Evolutionary conservation across 2,888 invertebrate genomes (phyloP).

Genomic region (Tetanocera ferruginea): DNA sequence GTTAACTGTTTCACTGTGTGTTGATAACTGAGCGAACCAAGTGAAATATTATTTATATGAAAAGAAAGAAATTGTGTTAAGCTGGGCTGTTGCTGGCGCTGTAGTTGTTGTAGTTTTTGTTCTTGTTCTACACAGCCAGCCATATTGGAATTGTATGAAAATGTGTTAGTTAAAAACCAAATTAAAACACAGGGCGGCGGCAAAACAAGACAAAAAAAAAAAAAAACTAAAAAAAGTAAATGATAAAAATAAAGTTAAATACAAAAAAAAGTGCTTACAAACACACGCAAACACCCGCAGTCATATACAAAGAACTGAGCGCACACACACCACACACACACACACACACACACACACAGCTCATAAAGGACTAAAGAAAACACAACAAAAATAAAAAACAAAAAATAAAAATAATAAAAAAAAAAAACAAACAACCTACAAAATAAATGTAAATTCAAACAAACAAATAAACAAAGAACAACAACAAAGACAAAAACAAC

Average conservation of each 20-base stretch:
- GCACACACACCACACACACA: too few relatives aligned
- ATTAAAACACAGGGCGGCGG: not conserved
- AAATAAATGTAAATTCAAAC: not conserved
- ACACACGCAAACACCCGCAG: not conserved
- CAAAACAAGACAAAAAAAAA: not conserved
- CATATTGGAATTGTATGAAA: constrained; percentile 19
- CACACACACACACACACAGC: constrained; percentile 29
- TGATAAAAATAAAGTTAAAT: not conserved
- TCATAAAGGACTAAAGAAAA: constrained; percentile 11
- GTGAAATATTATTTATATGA: constrained; percentile 43
- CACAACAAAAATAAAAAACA: constrained; percentile 34
- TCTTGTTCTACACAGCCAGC: not conserved
- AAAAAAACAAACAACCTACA: constrained; percentile 12
- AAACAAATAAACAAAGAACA: not conserved
- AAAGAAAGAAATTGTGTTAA: constrained; percentile 25
- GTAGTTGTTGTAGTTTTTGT: constrained; percentile 3
- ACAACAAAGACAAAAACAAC: constrained; percentile 9
- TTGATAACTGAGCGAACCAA: constrained; percentile 44
- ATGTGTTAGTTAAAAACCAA: constrained; percentile 17
- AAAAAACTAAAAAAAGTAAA: not conserved
- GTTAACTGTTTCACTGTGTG: constrained; percentile 43
- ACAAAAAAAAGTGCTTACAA: not conserved
- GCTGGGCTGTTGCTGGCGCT: not conserved
- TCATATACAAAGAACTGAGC: too few relatives aligned
- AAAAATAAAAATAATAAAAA: constrained; percentile 36